phyloP scores from a whole-genome alignment of 1,140 invertebrate species.

The Protaetia brevitarsis region DNA sequence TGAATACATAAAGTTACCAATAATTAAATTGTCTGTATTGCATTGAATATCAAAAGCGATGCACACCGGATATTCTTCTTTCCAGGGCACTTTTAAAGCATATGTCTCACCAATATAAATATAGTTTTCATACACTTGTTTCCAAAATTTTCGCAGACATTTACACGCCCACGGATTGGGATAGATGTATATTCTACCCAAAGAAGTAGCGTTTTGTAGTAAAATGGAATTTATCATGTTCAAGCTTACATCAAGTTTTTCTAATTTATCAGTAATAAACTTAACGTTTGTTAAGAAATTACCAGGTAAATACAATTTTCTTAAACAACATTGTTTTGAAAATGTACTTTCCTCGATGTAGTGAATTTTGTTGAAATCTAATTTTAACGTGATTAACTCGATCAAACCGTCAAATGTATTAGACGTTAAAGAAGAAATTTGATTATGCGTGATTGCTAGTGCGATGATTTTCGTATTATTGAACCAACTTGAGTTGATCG shows the following conservation, averaged over 20 bases:
- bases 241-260: background rate
- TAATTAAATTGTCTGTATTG: too few relatives aligned
- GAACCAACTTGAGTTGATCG: background rate
- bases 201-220: background rate
- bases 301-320: background rate
- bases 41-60: too few relatives aligned
- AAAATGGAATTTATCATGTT: background rate
- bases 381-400: background rate
- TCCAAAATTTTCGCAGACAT: background rate
- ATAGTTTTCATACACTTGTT: too few relatives aligned
- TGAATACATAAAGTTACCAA: too few relatives aligned
- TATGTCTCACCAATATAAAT: too few relatives aligned
- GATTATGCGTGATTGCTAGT: background rate
- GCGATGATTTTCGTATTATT: background rate
- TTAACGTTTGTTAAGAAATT: background rate
- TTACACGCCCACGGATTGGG: background rate
- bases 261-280: background rate
- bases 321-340: background rate
- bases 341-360: background rate
- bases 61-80: too few relatives aligned
- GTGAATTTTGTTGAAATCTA: background rate
- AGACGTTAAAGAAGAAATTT: background rate
- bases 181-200: background rate
- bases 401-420: background rate
- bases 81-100: too few relatives aligned